These are phyloP conservation scores for Tipula helvola DNA, from an alignment of 2,888 invertebrate species.

Conservation along the genomic window DNA sequence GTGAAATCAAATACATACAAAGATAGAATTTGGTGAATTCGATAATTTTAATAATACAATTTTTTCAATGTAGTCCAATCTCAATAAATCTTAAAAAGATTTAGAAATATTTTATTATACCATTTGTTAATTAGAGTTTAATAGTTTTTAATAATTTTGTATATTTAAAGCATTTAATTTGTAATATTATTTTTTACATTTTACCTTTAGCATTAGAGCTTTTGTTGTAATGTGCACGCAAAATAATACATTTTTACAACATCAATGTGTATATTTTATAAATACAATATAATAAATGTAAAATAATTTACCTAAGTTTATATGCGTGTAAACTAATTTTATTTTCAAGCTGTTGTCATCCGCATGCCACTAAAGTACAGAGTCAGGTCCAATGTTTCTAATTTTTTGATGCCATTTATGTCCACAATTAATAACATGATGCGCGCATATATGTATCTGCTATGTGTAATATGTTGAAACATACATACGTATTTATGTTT, in stretches of 20 bases:
- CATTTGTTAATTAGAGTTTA: too few relatives aligned
- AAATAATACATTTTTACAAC: neutral
- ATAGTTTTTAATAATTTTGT: too few relatives aligned
- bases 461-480: neutral
- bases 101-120: too few relatives aligned
- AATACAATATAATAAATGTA: neutral
- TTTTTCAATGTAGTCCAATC: too few relatives aligned
- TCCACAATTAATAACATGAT: neutral
- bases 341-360: neutral
- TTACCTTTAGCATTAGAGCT: neutral
- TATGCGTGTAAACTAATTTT: neutral
- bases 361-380: neutral
- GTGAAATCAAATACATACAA: too few relatives aligned
- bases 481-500: neutral
- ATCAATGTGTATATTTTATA: neutral
- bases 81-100: too few relatives aligned
- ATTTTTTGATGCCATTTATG: neutral
- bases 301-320: neutral
- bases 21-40: too few relatives aligned
- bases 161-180: too few relatives aligned
- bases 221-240: neutral
- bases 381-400: neutral
- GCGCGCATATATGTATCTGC: neutral
- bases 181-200: too few relatives aligned
- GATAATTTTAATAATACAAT: too few relatives aligned